Evolutionary conservation across 1,140 invertebrate species (phyloP).

Genomic region (Bombus confusus): DNA sequence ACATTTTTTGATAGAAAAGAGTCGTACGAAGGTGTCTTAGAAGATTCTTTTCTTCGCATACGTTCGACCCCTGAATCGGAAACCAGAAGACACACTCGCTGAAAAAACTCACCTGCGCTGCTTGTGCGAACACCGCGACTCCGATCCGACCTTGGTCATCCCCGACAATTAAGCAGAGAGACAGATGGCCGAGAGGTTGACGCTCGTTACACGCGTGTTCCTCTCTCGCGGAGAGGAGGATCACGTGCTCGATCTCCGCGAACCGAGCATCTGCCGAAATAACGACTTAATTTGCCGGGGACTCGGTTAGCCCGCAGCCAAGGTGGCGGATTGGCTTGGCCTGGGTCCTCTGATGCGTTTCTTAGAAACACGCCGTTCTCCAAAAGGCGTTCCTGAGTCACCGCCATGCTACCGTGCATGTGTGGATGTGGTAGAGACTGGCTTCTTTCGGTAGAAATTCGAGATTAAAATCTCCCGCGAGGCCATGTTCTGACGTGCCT

Average conservation of each 20-base stretch:
- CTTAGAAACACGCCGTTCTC: slow-evolving; percentile 40
- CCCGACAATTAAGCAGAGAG: slow-evolving; percentile 42
- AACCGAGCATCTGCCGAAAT: slow-evolving; percentile 80
- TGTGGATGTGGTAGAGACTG: background rate
- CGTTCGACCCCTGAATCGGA: too few relatives aligned
- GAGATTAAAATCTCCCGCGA: slow-evolving; percentile 35
- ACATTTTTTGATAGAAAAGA: too few relatives aligned
- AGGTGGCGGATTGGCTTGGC: slow-evolving; percentile 51
- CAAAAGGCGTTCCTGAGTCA: slow-evolving; percentile 17
- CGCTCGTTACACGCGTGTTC: slow-evolving; percentile 49
- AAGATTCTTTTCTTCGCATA: too few relatives aligned
- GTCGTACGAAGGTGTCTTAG: too few relatives aligned
- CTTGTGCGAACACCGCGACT: background rate
- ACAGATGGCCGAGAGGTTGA: slow-evolving; percentile 46
- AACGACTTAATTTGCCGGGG: slow-evolving; percentile 79
- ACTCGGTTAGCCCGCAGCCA: slow-evolving; percentile 62
- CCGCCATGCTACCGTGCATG: slow-evolving; percentile 22
- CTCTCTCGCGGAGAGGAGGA: slow-evolving; percentile 20
- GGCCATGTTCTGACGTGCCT: slow-evolving; percentile 11
- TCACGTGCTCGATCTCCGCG: slow-evolving; percentile 63
- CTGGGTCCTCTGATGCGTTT: slow-evolving; percentile 35
- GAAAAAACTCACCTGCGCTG: background rate
- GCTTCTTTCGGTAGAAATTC: slow-evolving; percentile 34
- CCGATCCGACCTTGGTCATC: background rate
- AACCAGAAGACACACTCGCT: background rate